These are phyloP conservation scores for Prorops nasuta DNA, from an alignment of 1,140 invertebrate genomes.

Conservation along the genomic window DNA sequence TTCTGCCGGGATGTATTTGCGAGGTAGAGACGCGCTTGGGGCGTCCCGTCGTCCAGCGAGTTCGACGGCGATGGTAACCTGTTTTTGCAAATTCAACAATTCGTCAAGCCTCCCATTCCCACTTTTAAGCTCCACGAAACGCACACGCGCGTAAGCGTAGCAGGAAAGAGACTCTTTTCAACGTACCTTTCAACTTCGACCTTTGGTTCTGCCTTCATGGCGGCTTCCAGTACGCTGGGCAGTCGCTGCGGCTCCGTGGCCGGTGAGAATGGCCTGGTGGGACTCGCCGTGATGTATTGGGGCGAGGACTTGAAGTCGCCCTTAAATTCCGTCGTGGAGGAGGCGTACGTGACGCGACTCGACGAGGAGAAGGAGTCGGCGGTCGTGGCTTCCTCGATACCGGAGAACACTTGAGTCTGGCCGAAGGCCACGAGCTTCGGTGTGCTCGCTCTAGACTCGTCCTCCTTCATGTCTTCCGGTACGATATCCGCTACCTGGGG, in stretches of 20 bases:
- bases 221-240: conserved; percentile 75
- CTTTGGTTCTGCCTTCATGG: conserved; percentile 82
- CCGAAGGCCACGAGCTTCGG: conserved; percentile 44
- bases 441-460: conserved; percentile 34
- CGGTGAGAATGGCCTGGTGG: conserved; percentile 46
- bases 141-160: no score
- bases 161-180: no score
- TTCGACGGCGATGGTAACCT: conserved; percentile 62
- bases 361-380: conserved; percentile 27
- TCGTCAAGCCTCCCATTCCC: no score
- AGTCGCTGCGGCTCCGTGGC: conserved; percentile 48
- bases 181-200: conserved; percentile 74
- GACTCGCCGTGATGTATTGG: conserved; percentile 41
- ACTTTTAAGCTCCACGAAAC: no score
- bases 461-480: conserved; percentile 40
- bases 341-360: conserved; percentile 34
- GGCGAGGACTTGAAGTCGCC: conserved; percentile 32
- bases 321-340: conserved; percentile 16
- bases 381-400: conserved; percentile 35
- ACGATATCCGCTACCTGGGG: conserved; percentile 38
- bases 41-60: conserved; percentile 56
- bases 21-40: conserved; percentile 65
- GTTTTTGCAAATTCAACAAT: no score
- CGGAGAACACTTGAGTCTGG: conserved; percentile 34
- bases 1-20: conserved; percentile 87